A percentile compares a stretch with the other conserved stretches of the same genome.
Conservation (phyloP, 23 tunicate species). For the Botrylloides violaceus region DNA sequence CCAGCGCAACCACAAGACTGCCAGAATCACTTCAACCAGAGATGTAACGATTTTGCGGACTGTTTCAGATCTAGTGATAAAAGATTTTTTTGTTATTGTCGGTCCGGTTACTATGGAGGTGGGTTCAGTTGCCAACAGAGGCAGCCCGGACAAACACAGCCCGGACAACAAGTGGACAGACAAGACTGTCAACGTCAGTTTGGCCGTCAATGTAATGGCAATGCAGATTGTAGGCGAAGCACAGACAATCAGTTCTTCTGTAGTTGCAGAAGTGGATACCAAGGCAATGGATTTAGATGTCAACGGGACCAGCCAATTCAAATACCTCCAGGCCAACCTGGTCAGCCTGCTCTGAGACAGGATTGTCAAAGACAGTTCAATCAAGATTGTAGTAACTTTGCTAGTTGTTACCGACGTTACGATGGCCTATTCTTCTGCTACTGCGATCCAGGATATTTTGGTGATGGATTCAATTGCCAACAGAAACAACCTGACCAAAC, state of each 20-base stretch:
- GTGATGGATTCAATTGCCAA: not conserved
- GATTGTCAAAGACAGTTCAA: not conserved
- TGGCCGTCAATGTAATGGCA: not conserved
- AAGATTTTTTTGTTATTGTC: slow-evolving; percentile 5
- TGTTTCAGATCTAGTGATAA: slow-evolving; percentile 2
- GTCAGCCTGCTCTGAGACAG: not conserved
- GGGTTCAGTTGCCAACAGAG: slow-evolving; percentile 21
- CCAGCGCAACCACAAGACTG: slow-evolving; percentile 14
- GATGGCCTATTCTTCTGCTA: not conserved
- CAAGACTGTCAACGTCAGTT: not conserved
- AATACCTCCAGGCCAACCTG: not conserved
- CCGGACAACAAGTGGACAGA: slow-evolving; percentile 13
- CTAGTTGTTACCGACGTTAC: not conserved
- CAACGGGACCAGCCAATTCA: not conserved
- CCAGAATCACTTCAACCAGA: slow-evolving; percentile 8
- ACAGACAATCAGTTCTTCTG: not conserved
- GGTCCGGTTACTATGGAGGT: slow-evolving; percentile 1
- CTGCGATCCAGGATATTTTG: not conserved
- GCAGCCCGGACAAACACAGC: slow-evolving; percentile 21
- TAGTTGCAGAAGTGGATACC: not conserved
- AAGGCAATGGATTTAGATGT: not conserved
- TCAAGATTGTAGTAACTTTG: not conserved
- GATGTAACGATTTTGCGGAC: slow-evolving; percentile 10
- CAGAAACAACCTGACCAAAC: not conserved
- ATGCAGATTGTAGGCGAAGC: not conserved